Percentiles rank a stretch among this genome's conserved stretches.
Evolutionary conservation across 92 coral and sea anemone genomes (phyloP).

Genomic region (Micromussa lordhowensis): DNA sequence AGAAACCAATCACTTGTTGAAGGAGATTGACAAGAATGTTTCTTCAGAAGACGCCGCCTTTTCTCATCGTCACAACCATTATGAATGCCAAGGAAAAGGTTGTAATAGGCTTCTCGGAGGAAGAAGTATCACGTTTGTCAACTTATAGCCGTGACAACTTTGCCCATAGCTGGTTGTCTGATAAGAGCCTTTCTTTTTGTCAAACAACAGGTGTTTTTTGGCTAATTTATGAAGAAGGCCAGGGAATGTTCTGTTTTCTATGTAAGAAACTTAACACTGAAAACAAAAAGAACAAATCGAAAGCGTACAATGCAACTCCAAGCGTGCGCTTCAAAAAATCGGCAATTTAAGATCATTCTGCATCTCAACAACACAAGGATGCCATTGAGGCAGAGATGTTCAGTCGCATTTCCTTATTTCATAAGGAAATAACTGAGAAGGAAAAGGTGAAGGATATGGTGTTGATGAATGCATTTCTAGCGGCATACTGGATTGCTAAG

Average conservation of each 20-base stretch:
- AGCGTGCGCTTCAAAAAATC: constrained; percentile 40
- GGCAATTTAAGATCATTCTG: constrained; percentile 33
- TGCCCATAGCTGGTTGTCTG: constrained; percentile 41
- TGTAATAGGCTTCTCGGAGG: constrained; percentile 7
- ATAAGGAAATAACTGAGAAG: constrained; percentile 62
- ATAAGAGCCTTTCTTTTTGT: constrained; percentile 51
- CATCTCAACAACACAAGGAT: constrained; percentile 48
- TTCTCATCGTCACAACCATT: constrained; percentile 20
- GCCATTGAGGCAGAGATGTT: constrained; percentile 58
- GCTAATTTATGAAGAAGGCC: constrained; percentile 54
- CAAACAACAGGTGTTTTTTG: constrained; percentile 61
- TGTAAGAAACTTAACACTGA: constrained; percentile 43
- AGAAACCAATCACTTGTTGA: constrained; percentile 24
- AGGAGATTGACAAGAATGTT: constrained; percentile 30
- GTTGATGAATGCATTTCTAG: constrained; percentile 47
- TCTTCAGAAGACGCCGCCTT: constrained; percentile 17
- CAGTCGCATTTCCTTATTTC: constrained; percentile 52
- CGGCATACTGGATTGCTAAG: constrained; percentile 64
- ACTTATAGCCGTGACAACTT: constrained; percentile 19
- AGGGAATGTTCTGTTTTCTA: constrained; percentile 39
- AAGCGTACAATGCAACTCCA: constrained; percentile 31
- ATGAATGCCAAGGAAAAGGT: constrained; percentile 9
- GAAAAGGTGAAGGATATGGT: constrained; percentile 50
- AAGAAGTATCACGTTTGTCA: constrained; percentile 51
- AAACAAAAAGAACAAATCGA: constrained; percentile 33